Evolutionary conservation across 2,113 vertebrate genomes (phyloP), one percentile per base, ranked within the genome.

Genomic region (Varanus salvator): DNA sequence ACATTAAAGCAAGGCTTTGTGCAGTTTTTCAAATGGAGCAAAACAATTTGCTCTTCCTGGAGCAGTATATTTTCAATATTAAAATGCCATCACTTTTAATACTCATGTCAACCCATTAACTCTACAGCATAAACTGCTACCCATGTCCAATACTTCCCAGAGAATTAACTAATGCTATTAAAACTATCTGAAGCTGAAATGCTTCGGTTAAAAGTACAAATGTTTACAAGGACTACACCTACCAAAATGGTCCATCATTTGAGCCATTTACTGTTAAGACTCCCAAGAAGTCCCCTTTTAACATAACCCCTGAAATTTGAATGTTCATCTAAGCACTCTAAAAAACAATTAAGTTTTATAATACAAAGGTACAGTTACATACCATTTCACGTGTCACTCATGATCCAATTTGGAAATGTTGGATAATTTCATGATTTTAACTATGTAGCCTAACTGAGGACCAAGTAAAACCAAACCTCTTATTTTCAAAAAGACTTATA

Each of bases 391-490:
- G 31, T 44, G 12, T 64, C 48, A 74, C 29, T 48, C n/a, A 76
- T 84, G 81, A 82, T 82, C 31, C 31, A 69, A 44, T 78, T 50
- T 25, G 8, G 44, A 44, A 9, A 27, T n/a, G 31, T 54, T 77
- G 38, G 52, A n/a, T 34, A 25, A 64, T 38, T 68, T 84, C 78
- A 68, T 88, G 77, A 80, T 85, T 85, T 85, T 85, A 89, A 77
- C 31, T n/a, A 17, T 50, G 50, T 48, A 38, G 44, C 12, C 38
- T 31, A 52, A 64, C 21, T 14, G 1, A 84, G 29, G 29, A 31
- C 48, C 25, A 50, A 21, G 29, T 21, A 69, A 21, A 84, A 54
- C 29, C 48, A 3, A 64, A 27, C 34, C 44, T 77, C 38, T 19
- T 8, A 38, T 54, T 54, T 31, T 9, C 14, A 69, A 52, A 50